Conservation (phyloP, 2,113 vertebrate genomes). For the Pterocles burchelli region DNA sequence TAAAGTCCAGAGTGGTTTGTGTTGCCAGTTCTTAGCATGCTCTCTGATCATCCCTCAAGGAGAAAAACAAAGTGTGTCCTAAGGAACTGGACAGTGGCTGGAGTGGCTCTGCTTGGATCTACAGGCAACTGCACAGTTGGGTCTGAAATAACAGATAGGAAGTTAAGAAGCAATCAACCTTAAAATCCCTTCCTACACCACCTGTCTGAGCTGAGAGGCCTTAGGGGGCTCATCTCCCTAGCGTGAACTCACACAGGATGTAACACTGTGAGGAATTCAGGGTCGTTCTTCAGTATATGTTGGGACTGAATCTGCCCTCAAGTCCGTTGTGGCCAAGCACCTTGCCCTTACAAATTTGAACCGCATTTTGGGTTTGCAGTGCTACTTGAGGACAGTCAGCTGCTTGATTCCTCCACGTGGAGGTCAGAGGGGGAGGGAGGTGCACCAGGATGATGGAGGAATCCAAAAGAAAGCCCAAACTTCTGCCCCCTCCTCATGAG, state of each 20-base stretch:
- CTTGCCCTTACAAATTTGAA: not conserved
- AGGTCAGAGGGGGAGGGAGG: not conserved
- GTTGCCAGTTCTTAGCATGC: not conserved
- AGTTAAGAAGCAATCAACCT: not conserved
- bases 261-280: fast-evolving
- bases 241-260: fast-evolving
- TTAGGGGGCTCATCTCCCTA: not conserved
- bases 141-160: not conserved
- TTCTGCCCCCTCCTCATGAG: not conserved
- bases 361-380: not conserved
- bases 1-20: not conserved
- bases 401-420: fast-evolving
- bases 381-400: not conserved
- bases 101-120: not conserved
- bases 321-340: fast-evolving
- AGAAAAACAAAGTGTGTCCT: not conserved
- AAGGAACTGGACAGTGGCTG: not conserved
- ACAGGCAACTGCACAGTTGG: not conserved
- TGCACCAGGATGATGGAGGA: fast-evolving
- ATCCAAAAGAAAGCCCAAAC: not conserved
- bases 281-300: not conserved
- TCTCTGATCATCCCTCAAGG: not conserved
- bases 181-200: not conserved
- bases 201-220: not conserved
- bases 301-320: not conserved